Evolutionary conservation across 2,797 vertebrate genomes (phyloP), one percentile per base, ranked within the genome.

Genomic region (Enteromius argenteus): DNA sequence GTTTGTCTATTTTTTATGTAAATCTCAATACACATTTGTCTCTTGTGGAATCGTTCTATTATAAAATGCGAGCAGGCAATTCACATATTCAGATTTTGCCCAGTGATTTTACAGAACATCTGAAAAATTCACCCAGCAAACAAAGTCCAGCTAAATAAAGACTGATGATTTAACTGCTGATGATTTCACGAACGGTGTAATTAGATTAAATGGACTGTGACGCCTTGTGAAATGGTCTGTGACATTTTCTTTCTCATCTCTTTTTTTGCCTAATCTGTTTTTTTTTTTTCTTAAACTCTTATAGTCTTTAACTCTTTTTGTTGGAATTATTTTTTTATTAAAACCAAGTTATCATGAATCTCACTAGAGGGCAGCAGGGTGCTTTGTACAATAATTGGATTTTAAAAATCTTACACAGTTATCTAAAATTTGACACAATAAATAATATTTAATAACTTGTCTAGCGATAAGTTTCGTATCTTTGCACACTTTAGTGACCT

Each of bases 161-260:
- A 87, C 58, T 91, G 91, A 94, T 92, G 90, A 89, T 87, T 88
- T 44, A 66, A n/a, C 84, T 89, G 86, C 90, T 91, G 94, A 94
- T 93, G 91, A 90, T 90, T 86, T 91, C 86, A 85, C 88, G 88
- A 90, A 86, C 53, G 83, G 81, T 89, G 90, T 89, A 90, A 86
- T 89, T 82, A 88, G 85, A 88, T 87, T 85, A 90, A 90, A 88
- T 86, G 53, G 88, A 69, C 77, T 74, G 78, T 87, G 81, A 77
- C 74, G 56, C 71, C 62, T 67, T 83, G 21, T 84, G 83, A 89
- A 90, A 88, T 86, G 60, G 87, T 75, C 75, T 76, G 79, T 86
- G 49, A 80, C 44, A 51, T 82, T 80, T 79, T 78, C 27, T 71
- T n/a, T 58, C 46, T 30, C 27, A 13, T 9, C 19, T 4, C 3